Evolutionary conservation across 2,888 invertebrate genomes (phyloP).

Genomic region (Agrotis segetum): DNA sequence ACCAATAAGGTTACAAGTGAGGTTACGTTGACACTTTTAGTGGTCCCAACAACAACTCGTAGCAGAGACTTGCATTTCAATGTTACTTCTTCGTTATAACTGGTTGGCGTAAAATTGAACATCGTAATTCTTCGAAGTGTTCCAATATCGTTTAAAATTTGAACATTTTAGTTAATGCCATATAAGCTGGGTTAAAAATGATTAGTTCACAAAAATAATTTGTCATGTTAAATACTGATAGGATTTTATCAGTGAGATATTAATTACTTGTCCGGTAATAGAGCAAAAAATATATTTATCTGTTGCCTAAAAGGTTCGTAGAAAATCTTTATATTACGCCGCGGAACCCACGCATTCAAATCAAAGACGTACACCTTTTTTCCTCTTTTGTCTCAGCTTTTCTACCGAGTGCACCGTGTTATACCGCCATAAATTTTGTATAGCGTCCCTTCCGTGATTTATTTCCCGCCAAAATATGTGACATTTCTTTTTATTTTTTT

Average conservation of each 20-base stretch:
- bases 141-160: too few relatives aligned
- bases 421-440: conserved; percentile 89
- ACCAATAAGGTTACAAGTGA: conserved; percentile 6
- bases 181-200: background rate
- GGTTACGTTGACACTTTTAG: background rate
- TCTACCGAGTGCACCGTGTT: conserved; percentile 80
- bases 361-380: conserved; percentile 64
- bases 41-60: background rate
- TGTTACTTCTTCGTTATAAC: background rate
- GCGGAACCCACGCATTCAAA: conserved; percentile 58
- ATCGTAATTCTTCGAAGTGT: background rate
- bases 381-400: conserved; percentile 78
- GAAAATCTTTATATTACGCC: conserved; percentile 38
- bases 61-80: background rate
- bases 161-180: too few relatives aligned
- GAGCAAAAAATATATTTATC: background rate
- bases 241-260: background rate
- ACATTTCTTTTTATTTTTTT: conserved; percentile 79
- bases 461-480: conserved; percentile 90
- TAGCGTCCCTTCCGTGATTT: conserved; percentile 88
- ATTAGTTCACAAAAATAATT: background rate
- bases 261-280: background rate
- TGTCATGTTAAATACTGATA: background rate
- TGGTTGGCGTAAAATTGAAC: background rate
- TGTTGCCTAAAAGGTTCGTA: conserved; percentile 3